These are phyloP conservation scores for Rhagonycha fulva DNA, from an alignment of 2,888 invertebrate species.

Conservation along the genomic window DNA sequence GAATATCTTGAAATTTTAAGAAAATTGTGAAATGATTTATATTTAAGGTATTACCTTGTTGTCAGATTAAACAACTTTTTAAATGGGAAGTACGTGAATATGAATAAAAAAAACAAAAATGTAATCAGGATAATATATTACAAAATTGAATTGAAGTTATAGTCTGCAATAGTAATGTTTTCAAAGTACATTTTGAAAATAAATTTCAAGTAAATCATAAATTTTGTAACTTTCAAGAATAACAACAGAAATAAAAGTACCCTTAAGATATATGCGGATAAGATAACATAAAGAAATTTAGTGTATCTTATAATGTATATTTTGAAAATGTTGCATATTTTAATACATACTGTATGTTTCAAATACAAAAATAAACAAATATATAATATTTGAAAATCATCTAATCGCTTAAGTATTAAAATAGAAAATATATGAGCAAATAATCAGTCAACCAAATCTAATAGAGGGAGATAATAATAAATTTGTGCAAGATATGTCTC, in stretches of 20 bases:
- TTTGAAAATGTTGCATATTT: no score
- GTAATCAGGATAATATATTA: neutral
- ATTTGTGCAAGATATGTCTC: neutral
- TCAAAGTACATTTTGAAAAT: neutral
- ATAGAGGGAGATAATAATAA: neutral
- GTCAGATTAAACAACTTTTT: neutral
- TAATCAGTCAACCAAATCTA: neutral
- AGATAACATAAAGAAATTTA: neutral
- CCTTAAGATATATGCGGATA: neutral
- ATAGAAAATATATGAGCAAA: neutral
- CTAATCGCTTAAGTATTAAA: neutral
- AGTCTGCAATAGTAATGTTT: neutral
- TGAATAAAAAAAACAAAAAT: neutral
- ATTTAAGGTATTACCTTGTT: neutral
- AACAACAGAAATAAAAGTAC: neutral
- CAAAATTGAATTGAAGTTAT: neutral
- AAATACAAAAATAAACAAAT: neutral
- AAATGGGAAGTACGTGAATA: neutral
- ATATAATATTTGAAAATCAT: neutral
- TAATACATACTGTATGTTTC: no score
- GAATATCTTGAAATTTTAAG: neutral
- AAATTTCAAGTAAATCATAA: neutral
- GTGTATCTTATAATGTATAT: neutral
- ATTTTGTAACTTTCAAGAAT: neutral
- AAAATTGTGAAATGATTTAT: neutral